Conservation (phyloP, 2,797 vertebrate species). For the Galaxias olidus region DNA sequence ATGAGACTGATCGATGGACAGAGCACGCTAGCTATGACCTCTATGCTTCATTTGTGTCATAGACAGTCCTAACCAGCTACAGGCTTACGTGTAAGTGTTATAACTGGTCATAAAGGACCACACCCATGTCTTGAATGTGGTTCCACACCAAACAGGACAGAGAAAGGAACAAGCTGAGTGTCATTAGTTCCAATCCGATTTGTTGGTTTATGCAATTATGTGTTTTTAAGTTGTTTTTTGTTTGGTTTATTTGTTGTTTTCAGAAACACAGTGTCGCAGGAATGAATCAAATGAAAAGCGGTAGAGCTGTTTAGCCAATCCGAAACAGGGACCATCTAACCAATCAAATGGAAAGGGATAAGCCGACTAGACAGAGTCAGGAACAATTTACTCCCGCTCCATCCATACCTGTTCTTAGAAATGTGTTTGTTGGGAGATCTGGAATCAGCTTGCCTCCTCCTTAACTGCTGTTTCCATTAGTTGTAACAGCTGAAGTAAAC, state of each 20-base stretch:
- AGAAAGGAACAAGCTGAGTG: conserved; percentile 17
- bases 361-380: conserved; percentile 68
- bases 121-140: conserved; percentile 29
- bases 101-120: conserved; percentile 35
- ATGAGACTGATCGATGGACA: conserved; percentile 36
- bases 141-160: conserved; percentile 33
- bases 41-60: conserved; percentile 48
- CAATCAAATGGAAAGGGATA: conserved; percentile 49
- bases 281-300: conserved; percentile 26
- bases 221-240: conserved; percentile 33
- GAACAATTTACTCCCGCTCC: conserved; percentile 62
- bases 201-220: conserved; percentile 32
- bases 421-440: conserved; percentile 35
- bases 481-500: conserved; percentile 27
- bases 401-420: conserved; percentile 47
- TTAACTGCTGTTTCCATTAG: conserved; percentile 27
- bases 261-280: conserved; percentile 51
- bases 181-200: conserved; percentile 48
- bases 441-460: conserved; percentile 50
- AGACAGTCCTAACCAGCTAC: conserved; percentile 34
- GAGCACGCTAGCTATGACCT: conserved; percentile 1
- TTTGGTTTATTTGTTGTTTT: conserved; percentile 57
- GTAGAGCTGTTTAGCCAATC: conserved; percentile 59
- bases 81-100: conserved; percentile 6
- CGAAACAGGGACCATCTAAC: conserved; percentile 63